phyloP scores from a whole-genome alignment of 2,113 vertebrate genomes.

The Solea senegalensis region DNA sequence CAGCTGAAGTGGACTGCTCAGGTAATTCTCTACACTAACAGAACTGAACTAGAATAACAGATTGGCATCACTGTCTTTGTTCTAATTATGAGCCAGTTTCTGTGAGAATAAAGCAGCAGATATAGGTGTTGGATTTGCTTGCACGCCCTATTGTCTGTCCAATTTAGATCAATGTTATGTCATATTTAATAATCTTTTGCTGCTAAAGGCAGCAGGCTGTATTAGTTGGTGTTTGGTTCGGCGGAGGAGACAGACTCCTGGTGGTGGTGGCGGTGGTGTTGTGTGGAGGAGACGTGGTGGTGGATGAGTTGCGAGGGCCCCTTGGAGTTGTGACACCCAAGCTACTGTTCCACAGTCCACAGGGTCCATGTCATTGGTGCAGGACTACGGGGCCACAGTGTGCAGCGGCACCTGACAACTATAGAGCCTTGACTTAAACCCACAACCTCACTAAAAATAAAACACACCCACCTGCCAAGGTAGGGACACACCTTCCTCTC shows the following conservation, averaged over 20 bases:
- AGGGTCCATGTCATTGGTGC: slow-evolving; percentile 43
- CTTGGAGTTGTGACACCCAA: slow-evolving; percentile 57
- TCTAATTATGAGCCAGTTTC: slow-evolving; percentile 4
- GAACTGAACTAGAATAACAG: no score
- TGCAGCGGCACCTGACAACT: slow-evolving; percentile 23
- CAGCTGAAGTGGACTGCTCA: no score
- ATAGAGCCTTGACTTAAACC: slow-evolving; percentile 49
- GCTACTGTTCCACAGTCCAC: slow-evolving; percentile 70
- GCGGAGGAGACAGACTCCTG: slow-evolving; percentile 7
- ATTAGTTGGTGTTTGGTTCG: slow-evolving; percentile 15
- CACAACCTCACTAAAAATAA: slow-evolving; percentile 56
- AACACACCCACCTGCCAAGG: slow-evolving; percentile 64
- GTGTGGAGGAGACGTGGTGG: background rate
- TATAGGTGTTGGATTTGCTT: background rate
- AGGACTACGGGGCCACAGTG: slow-evolving; percentile 65
- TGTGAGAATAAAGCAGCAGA: background rate
- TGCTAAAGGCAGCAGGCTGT: background rate
- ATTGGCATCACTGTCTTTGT: background rate
- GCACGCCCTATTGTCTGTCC: no score
- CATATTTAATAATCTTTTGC: background rate
- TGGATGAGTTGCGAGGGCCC: background rate
- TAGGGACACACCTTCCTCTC: slow-evolving; percentile 48
- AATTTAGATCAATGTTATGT: no score
- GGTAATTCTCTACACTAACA: no score
- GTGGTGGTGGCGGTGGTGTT: slow-evolving; percentile 8